Evolutionary conservation across 2,113 vertebrate species (phyloP).

Genomic region (Myiopsitta monachus): DNA sequence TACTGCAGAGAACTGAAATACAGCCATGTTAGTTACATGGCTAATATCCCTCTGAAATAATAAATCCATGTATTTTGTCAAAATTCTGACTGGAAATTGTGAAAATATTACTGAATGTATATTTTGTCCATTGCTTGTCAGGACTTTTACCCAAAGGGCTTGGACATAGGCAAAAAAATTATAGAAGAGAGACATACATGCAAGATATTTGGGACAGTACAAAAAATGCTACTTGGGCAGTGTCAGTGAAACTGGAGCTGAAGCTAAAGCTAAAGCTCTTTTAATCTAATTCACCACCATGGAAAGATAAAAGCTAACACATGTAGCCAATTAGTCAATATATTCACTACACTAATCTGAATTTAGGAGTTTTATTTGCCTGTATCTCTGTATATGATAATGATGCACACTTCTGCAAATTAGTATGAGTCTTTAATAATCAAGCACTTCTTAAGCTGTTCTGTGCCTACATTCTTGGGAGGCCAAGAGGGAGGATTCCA

Average conservation of each 20-base stretch:
- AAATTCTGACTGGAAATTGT: background rate
- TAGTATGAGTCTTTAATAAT: background rate
- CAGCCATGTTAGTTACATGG: background rate
- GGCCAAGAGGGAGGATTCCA: background rate
- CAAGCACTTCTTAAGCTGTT: background rate
- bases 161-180: background rate
- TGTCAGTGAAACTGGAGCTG: background rate
- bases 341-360: background rate
- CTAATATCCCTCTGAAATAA: background rate
- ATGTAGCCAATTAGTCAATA: background rate
- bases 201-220: background rate
- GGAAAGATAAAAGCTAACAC: background rate
- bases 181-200: background rate
- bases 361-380: background rate
- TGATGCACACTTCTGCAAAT: background rate
- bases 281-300: background rate
- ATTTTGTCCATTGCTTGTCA: background rate
- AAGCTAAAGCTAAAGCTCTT: background rate
- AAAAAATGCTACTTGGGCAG: background rate
- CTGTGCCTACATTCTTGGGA: background rate
- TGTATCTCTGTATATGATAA: background rate
- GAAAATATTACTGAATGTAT: background rate
- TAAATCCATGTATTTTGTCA: background rate
- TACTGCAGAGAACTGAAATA: background rate
- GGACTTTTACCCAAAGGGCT: background rate